These are phyloP conservation scores for Phalacrocorax carbo DNA, from an alignment of 2,113 vertebrate species.

Conservation along the genomic window DNA sequence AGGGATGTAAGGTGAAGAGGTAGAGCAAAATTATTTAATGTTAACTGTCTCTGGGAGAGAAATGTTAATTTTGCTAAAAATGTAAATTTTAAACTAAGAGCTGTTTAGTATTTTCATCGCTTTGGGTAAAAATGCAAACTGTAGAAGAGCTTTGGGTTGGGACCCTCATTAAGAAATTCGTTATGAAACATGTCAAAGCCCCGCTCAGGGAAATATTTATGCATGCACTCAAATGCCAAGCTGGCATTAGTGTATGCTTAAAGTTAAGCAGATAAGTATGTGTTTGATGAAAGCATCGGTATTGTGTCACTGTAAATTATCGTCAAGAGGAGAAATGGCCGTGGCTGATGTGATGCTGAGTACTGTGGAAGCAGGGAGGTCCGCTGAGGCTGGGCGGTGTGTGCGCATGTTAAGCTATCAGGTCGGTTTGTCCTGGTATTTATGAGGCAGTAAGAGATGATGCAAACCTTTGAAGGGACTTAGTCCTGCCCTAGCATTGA, in stretches of 20 bases:
- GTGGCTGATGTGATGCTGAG: background rate
- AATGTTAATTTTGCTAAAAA: conserved; percentile 14
- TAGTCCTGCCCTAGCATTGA: background rate
- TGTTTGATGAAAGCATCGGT: background rate
- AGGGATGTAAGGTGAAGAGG: background rate
- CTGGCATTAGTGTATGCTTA: background rate
- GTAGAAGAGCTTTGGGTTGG: background rate
- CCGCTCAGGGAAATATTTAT: background rate
- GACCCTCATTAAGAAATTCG: conserved; percentile 8
- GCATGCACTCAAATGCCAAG: background rate
- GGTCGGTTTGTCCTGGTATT: background rate
- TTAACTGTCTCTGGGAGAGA: background rate
- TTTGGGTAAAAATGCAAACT: conserved; percentile 1
- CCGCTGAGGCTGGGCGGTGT: too few relatives aligned
- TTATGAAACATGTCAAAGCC: background rate
- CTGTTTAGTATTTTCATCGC: background rate
- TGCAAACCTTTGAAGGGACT: background rate
- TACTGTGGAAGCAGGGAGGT: background rate
- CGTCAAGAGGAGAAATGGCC: background rate
- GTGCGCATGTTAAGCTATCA: rapidly evolving
- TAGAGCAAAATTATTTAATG: background rate
- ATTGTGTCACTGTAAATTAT: background rate
- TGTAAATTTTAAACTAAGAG: background rate
- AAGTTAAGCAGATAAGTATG: background rate
- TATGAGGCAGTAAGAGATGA: background rate